Base-by-base conservation (phyloP, 1,140 invertebrate species). In the Lysiphlebus fabarum region DNA sequence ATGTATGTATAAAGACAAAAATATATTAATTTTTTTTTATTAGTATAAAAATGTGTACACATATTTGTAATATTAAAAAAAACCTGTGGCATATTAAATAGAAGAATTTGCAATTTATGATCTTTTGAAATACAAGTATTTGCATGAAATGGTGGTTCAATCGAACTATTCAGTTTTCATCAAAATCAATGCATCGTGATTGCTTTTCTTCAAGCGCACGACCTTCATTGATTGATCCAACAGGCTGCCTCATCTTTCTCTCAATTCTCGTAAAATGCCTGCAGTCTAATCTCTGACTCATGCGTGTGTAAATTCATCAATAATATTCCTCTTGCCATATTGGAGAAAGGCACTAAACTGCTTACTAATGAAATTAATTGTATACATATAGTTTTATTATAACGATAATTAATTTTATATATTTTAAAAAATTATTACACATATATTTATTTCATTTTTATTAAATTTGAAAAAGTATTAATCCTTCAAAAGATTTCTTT, bases 361-460 rank as follows among this genome's bases (percentile, higher is more conserved):
- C 65, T 69, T 60, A 63, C 66, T 66, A 67, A 55, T 49, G 48
- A 61, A 65, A 69, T 69, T 67, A 65, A 66, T 69, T 64, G 62
- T 64, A 56, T 34, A 60, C 4, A 26, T 17, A 17, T 26, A 26
- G 17, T 26, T 26, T 1, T 26, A 1, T 26, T 26, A 4, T 2
- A 26, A 2, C 4, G 17, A 26, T 26, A 26, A 26, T 26, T 26
- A 26, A 26, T 26, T 26, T 26, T 2, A 26, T 26, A 26, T 0
- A 26, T 26, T 26, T 2, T 2, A 26, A 26, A 26, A 26, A 26
- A 26, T 1, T 26, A 4, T 26, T 26, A 26, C 17, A 26, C n/a
- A n/a, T n/a, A n/a, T 26, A 26, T 26, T 26, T 26, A 26, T 2
- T 26, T 26, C 4, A 4, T 26, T 26, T 26, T 26, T 26, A 26